Percentiles rank a stretch among this genome's conserved stretches.
Evolutionary conservation across 2,888 invertebrate species (phyloP).

Genomic region (Phortica okadai): DNA sequence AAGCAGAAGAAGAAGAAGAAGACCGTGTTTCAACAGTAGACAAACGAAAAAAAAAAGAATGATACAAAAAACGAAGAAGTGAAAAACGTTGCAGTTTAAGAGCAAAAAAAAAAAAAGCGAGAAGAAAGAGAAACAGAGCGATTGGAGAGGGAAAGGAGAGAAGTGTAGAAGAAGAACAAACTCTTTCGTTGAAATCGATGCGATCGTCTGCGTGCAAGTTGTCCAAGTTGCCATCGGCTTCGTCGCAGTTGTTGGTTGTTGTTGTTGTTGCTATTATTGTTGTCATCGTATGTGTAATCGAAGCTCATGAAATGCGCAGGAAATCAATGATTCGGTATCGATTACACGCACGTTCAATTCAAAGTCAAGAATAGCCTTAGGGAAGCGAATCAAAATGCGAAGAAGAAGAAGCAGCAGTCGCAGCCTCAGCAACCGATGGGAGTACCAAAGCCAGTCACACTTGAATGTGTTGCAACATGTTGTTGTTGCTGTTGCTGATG

Average conservation of each 20-base stretch:
- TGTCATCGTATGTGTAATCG: constrained; percentile 37
- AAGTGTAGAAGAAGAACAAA: too few species aligned
- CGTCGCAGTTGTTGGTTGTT: constrained; percentile 7
- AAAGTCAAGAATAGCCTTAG: constrained; percentile 22
- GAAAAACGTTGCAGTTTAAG: background rate
- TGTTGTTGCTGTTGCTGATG: constrained; percentile 62
- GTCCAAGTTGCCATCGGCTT: constrained; percentile 36
- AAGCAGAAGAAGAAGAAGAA: background rate
- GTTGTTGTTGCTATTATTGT: constrained; percentile 19
- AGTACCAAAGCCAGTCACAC: background rate
- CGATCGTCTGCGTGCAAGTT: constrained; percentile 44
- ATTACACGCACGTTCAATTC: constrained; percentile 64
- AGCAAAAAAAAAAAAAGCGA: background rate
- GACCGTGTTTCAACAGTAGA: background rate
- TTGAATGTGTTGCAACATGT: constrained; percentile 45
- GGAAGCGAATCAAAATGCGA: background rate
- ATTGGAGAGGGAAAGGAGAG: constrained; percentile 55
- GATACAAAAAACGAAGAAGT: background rate
- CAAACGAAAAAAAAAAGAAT: background rate
- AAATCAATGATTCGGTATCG: constrained; percentile 74
- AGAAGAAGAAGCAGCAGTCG: constrained; percentile 1
- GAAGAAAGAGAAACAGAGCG: background rate
- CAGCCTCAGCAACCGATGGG: background rate
- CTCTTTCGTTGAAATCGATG: constrained; percentile 38
- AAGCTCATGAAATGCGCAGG: constrained; percentile 70